These are phyloP conservation scores for Poecilobothrus nobilitatus DNA, from an alignment of 2,888 invertebrate genomes.

Conservation along the genomic window DNA sequence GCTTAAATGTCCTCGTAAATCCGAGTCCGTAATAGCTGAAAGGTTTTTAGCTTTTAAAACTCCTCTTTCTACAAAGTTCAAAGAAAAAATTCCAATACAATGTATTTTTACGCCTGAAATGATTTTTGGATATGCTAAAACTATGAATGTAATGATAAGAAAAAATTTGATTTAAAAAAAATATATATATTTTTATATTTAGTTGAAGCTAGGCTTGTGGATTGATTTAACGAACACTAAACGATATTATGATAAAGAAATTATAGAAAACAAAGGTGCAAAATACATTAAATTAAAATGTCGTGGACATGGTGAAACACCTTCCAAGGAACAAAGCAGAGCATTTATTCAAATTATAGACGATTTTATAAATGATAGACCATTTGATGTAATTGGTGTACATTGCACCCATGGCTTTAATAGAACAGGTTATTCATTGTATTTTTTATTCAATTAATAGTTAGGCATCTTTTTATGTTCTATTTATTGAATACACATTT, in stretches of 20 bases:
- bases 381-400: conserved; percentile 62
- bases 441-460: no score
- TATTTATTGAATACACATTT: no score
- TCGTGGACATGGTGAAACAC: conserved; percentile 87
- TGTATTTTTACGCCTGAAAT: conserved; percentile 80
- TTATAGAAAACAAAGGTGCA: conserved; percentile 66
- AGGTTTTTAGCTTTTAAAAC: conserved; percentile 73
- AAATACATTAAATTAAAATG: conserved; percentile 84
- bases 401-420: conserved; percentile 99
- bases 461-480: no score
- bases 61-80: conserved; percentile 73
- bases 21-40: conserved; percentile 59
- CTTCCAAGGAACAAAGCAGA: conserved; percentile 71
- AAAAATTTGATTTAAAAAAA: neutral
- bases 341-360: conserved; percentile 75
- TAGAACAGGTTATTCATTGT: conserved; percentile 58
- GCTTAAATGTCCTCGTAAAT: conserved; percentile 80
- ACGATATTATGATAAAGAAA: conserved; percentile 80
- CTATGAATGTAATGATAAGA: conserved; percentile 54
- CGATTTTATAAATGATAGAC: conserved; percentile 69
- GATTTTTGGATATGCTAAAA: conserved; percentile 72
- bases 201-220: conserved; percentile 88
- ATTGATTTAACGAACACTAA: conserved; percentile 93
- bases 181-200: no score
- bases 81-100: conserved; percentile 73